These are phyloP conservation scores for Dryobota labecula DNA, from an alignment of 2,888 invertebrate species.

Conservation along the genomic window DNA sequence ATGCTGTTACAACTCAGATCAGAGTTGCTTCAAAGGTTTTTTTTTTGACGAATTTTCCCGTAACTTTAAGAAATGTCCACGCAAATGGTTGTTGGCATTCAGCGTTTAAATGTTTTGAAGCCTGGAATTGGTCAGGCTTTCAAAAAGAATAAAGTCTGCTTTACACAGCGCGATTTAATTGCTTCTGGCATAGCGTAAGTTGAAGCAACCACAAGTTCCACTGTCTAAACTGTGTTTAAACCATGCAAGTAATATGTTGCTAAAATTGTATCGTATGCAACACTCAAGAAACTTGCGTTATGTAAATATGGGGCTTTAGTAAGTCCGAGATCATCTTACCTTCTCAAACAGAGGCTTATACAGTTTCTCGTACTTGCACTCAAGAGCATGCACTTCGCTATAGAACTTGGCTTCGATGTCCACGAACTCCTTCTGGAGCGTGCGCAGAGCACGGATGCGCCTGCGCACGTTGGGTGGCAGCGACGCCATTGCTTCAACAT, in stretches of 20 bases:
- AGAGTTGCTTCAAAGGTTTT: background rate
- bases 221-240: background rate
- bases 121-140: background rate
- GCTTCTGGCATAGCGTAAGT: background rate
- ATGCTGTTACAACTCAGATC: background rate
- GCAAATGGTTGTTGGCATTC: background rate
- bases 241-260: background rate
- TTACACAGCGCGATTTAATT: background rate
- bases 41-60: background rate
- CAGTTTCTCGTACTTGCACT: conserved; percentile 96
- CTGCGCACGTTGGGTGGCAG: conserved; percentile 94
- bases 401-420: conserved; percentile 98
- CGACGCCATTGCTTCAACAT: conserved; percentile 91
- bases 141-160: background rate
- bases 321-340: conserved; percentile 81
- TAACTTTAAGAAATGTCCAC: background rate
- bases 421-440: conserved; percentile 95
- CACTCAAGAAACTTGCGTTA: background rate
- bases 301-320: background rate
- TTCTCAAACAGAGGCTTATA: conserved; percentile 95
- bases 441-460: conserved; percentile 95
- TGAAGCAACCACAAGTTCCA: background rate
- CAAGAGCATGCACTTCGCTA: conserved; percentile 97
- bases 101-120: background rate
- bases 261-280: background rate